A percentile compares a stretch with the other conserved stretches of the same genome.
Evolutionary conservation across 2,888 invertebrate genomes (phyloP).

Genomic region (Spisula subtruncata): DNA sequence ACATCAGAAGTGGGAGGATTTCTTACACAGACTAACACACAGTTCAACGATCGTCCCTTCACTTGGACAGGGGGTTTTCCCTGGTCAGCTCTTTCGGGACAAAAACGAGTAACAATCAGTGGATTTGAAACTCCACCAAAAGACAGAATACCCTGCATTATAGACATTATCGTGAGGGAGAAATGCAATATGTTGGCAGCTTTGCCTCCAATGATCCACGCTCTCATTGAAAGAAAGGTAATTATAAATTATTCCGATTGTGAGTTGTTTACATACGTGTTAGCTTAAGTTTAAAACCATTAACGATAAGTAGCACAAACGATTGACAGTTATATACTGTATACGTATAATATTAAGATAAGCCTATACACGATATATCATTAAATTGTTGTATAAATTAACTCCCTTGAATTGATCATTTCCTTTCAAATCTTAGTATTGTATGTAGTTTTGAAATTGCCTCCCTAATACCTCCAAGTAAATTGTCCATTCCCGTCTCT

Average conservation of each 20-base stretch:
- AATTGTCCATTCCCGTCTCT: too few relatives aligned
- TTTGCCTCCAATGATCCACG: conserved; percentile 31
- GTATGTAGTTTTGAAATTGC: too few relatives aligned
- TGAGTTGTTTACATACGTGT: too few relatives aligned
- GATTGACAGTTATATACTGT: too few relatives aligned
- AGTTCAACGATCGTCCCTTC: conserved; percentile 56
- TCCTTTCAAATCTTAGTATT: too few relatives aligned
- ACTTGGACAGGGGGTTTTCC: conserved; percentile 57
- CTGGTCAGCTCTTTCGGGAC: conserved; percentile 26
- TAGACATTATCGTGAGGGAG: conserved; percentile 35
- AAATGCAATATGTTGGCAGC: conserved; percentile 32
- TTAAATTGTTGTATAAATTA: too few relatives aligned
- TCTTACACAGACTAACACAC: not conserved
- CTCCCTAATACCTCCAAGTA: too few relatives aligned
- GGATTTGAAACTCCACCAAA: conserved; percentile 26
- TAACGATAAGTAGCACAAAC: too few relatives aligned
- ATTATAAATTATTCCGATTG: not conserved
- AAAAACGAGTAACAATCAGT: conserved; percentile 48
- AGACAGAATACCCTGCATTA: conserved; percentile 23
- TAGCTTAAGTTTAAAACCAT: too few relatives aligned
- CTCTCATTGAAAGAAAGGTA: conserved; percentile 24
- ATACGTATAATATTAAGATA: too few relatives aligned
- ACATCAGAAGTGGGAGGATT: not conserved
- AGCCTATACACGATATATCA: too few relatives aligned
- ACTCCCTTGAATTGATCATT: too few relatives aligned